Percentiles rank a stretch among this genome's conserved stretches.
phyloP scores from a whole-genome alignment of 2,113 vertebrate genomes.

The Polyodon spathula region DNA sequence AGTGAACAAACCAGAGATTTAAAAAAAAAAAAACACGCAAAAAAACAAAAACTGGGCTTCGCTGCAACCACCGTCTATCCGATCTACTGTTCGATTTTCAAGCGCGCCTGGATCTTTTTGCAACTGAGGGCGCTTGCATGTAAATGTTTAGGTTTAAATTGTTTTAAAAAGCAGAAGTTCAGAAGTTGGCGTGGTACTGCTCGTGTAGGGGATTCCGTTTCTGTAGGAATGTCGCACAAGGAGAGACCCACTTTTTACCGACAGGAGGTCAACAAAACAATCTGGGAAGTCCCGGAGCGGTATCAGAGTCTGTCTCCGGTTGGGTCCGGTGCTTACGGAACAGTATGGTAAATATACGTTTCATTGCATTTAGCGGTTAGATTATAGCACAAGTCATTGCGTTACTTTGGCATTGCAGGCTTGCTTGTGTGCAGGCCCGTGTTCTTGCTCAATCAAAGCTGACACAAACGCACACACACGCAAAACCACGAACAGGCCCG shows the following conservation, averaged over 20 bases:
- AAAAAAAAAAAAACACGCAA: no score
- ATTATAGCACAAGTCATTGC: slow-evolving; percentile 17
- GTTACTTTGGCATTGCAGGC: slow-evolving; percentile 26
- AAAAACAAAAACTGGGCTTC: no score
- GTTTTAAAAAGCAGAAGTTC: slow-evolving; percentile 45
- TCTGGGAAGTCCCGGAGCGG: slow-evolving; percentile 92
- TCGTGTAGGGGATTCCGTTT: slow-evolving; percentile 35
- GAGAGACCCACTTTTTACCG: slow-evolving; percentile 85
- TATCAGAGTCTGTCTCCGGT: slow-evolving; percentile 93
- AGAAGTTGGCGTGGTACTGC: slow-evolving; percentile 30
- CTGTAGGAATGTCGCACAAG: slow-evolving; percentile 67
- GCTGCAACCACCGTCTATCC: no score
- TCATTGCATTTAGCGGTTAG: not conserved
- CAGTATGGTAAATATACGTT: slow-evolving; percentile 74
- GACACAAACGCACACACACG: no score
- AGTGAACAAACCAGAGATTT: no score
- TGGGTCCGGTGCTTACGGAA: slow-evolving; percentile 91
- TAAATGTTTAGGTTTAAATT: no score
- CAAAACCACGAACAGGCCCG: no score
- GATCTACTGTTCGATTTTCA: no score
- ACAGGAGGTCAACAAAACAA: slow-evolving; percentile 94
- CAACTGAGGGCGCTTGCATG: no score
- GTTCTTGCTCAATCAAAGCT: slow-evolving; percentile 13
- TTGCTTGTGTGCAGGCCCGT: slow-evolving; percentile 20
- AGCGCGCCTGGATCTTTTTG: no score